Evolutionary conservation across 1,140 invertebrate genomes (phyloP).

Genomic region (Nixonia krombeini): DNA sequence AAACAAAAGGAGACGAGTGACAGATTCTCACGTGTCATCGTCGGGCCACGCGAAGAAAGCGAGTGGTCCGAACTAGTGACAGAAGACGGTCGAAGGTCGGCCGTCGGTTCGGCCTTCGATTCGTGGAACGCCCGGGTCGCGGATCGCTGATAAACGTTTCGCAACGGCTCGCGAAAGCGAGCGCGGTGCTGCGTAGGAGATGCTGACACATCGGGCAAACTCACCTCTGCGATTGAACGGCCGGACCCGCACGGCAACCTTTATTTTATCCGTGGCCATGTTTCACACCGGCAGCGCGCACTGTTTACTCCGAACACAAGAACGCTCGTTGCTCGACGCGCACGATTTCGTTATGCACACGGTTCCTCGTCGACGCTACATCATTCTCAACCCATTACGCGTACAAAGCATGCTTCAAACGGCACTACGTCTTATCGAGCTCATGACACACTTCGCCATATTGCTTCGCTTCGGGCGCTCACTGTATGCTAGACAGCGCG

Average conservation of each 20-base stretch:
- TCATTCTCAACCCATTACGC: constrained; percentile 59
- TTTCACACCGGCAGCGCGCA: constrained; percentile 57
- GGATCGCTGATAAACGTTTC: too few relatives aligned
- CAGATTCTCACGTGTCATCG: neutral
- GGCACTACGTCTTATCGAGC: constrained; percentile 57
- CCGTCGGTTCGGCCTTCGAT: neutral
- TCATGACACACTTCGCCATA: constrained; percentile 70
- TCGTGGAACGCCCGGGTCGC: neutral
- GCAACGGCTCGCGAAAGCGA: neutral
- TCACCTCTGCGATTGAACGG: constrained; percentile 96
- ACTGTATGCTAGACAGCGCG: constrained; percentile 11
- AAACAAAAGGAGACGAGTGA: neutral
- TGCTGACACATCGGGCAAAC: constrained; percentile 51
- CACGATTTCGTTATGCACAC: constrained; percentile 47
- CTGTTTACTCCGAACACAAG: constrained; percentile 45
- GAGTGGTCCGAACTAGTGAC: constrained; percentile 7
- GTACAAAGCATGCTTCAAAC: constrained; percentile 55
- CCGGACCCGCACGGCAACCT: constrained; percentile 95
- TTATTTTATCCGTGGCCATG: constrained; percentile 93
- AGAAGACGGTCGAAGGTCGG: constrained; percentile 35
- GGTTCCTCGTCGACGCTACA: constrained; percentile 48
- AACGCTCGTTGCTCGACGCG: constrained; percentile 38
- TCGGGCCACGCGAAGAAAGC: neutral
- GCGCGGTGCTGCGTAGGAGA: constrained; percentile 1
- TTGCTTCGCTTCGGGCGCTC: constrained; percentile 47